Conservation (phyloP, 2,888 invertebrate species). For the Rhingia rostrata region DNA sequence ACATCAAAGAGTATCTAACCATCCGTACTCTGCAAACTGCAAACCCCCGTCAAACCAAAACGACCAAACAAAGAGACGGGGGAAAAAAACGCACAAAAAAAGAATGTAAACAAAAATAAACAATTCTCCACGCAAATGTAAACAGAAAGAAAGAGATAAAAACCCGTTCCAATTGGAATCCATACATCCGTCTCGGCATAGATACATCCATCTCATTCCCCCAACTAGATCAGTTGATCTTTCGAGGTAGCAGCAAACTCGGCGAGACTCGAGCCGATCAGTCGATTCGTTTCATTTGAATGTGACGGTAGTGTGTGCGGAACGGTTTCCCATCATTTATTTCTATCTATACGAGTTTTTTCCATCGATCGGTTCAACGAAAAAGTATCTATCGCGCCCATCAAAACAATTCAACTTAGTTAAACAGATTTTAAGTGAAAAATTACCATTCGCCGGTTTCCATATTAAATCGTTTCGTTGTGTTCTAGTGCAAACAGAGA, state of each 20-base stretch:
- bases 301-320: constrained; percentile 44
- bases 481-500: background rate
- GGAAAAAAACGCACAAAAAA: constrained; percentile 3
- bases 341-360: constrained; percentile 30
- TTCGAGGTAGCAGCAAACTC: constrained; percentile 39
- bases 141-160: constrained; percentile 64
- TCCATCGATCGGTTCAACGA: background rate
- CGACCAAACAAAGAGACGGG: constrained; percentile 52
- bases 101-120: constrained; percentile 58
- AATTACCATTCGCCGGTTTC: constrained; percentile 51
- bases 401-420: constrained; percentile 65
- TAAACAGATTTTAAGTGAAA: constrained; percentile 55
- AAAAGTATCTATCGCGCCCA: constrained; percentile 22
- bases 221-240: constrained; percentile 63
- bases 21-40: background rate
- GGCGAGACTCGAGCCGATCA: constrained; percentile 73
- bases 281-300: constrained; percentile 64
- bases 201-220: constrained; percentile 26
- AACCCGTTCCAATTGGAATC: constrained; percentile 59
- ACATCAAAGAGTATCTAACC: constrained; percentile 51
- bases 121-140: constrained; percentile 51
- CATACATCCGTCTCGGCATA: constrained; percentile 14
- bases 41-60: constrained; percentile 51
- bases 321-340: constrained; percentile 16
- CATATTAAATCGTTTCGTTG: constrained; percentile 27